These are phyloP conservation scores for Glossophaga mutica DNA, from an alignment of 2,797 vertebrate genomes.

Conservation along the genomic window DNA sequence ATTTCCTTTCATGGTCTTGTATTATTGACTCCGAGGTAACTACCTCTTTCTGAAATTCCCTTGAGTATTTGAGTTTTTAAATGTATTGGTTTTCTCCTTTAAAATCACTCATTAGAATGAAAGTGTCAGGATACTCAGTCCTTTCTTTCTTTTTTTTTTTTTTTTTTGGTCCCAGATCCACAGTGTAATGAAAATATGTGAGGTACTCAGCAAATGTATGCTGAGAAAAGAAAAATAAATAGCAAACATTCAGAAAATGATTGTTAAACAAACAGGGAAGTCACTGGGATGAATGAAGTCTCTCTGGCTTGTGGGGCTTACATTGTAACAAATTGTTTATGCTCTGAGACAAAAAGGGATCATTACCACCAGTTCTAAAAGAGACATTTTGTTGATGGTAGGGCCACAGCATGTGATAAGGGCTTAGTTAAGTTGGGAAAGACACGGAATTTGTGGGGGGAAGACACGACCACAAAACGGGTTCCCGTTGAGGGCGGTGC, in stretches of 20 bases:
- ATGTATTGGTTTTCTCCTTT: not conserved
- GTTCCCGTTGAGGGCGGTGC: no score
- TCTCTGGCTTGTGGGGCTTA: not conserved
- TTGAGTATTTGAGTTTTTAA: not conserved
- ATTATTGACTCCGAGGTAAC: not conserved
- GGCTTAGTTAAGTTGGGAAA: not conserved
- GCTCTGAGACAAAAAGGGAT: not conserved
- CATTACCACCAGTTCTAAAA: not conserved
- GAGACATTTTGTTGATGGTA: not conserved
- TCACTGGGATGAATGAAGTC: not conserved
- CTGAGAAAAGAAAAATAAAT: not conserved
- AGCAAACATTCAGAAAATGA: not conserved
- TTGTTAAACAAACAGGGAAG: not conserved
- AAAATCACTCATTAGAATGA: not conserved
- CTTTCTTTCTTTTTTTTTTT: not conserved
- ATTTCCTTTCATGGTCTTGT: not conserved
- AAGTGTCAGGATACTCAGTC: rapidly evolving
- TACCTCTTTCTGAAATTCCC: not conserved
- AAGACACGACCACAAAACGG: not conserved
- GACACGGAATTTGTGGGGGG: no score
- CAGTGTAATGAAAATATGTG: no score
- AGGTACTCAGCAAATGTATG: no score
- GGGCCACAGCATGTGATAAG: not conserved
- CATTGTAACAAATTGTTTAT: not conserved
- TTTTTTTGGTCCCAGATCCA: no score